Evolutionary conservation across 2,797 vertebrate genomes (phyloP), one percentile per base, ranked within the genome.

Genomic region (Buphagus erythrorhynchus): DNA sequence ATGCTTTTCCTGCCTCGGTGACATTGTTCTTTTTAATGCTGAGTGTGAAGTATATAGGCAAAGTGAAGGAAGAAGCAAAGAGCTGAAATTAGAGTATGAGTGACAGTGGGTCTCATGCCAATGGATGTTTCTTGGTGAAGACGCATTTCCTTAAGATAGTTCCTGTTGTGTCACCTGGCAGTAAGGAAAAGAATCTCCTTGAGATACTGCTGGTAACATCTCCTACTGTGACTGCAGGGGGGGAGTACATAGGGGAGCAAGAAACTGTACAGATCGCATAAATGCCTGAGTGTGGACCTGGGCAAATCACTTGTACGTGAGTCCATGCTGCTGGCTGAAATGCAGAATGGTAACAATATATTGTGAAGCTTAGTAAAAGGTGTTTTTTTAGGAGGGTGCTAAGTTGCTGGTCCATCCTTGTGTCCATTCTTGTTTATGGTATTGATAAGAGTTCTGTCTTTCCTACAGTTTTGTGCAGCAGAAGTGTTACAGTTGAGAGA

Each of bases 301-400:
- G 26, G 21, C 35, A n/a, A 17, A 55, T 75, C 21, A 15, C 25
- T 31, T 46, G n/a, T 16, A 16, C 0, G 0, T 4, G 13, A 71
- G 33, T 55, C 78, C 2, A 0, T 33, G 24, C 75, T 77, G 82
- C 48, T 73, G 28, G 20, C 67, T 74, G 40, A 73, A 79, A 52
- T 31, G 22, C 43, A 54, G 63, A 25, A 48, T 31, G 24, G 11
- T 42, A 66, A 13, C 0, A 24, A 21, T 13, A 19, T 7, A 7
- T 10, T 10, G 10, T 3, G 2, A 66, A 65, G 26, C 31, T 89
- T 49, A 28, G 57, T 59, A 79, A 17, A 65, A 21, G 17, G 15
- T 51, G 8, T 16, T 16, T 78, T 78, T 66, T 49, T 51, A 35
- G 33, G 45, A 52, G 31, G 3, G 2, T 80, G n/a, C 38, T 2